Base-by-base conservation (phyloP, 2,113 vertebrate genomes). In the Petromus typicus region DNA sequence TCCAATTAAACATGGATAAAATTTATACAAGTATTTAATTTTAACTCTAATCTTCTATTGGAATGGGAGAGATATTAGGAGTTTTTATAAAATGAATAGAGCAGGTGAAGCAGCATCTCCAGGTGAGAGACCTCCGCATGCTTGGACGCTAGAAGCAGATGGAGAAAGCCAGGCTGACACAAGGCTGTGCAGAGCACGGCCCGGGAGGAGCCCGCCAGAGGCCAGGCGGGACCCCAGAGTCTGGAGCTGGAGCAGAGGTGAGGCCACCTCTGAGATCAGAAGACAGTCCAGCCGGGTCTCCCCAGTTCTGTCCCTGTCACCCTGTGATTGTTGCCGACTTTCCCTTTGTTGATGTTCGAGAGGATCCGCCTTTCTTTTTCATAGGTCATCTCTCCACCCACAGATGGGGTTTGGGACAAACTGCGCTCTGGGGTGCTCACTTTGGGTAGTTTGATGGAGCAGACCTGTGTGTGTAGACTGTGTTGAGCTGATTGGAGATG, bases 361-460 rank as follows among this genome's bases (percentile, higher is more conserved):
- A 9, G 82, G 90, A 79, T 86, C 82, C 59, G 43, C 40, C 86
- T 89, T 76, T 12, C 18, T 43, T 94, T 93, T 59, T 59, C 64
- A 30, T 25, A 84, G 69, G 34, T 23, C 18, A 4, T 66, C 56
- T n/a, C 86, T 79, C 48, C 22, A 76, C 4, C 69, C 30, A 69
- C 40, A 57, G 40, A 66, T 27, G 57, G n/a, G 76, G 43, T 7
- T 86, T n/a, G 43, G 51, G 56, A 57, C 78, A 63, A 67, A 56
- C 22, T 92, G 20, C 88, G 54, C 88, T 96, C 81, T 17, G 89
- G 93, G 57, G 80, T 93, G 67, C 45, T 83, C 40, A 54, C 43
- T 94, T 96, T 73, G 86, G 81, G 61, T 66, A 80, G 45, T 89
- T 90, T 84, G 43, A 71, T 61, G 45, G 57, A 86, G 66, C 48